Evolutionary conservation across 2,888 invertebrate species (phyloP).

Genomic region (Ceramica pisi): DNA sequence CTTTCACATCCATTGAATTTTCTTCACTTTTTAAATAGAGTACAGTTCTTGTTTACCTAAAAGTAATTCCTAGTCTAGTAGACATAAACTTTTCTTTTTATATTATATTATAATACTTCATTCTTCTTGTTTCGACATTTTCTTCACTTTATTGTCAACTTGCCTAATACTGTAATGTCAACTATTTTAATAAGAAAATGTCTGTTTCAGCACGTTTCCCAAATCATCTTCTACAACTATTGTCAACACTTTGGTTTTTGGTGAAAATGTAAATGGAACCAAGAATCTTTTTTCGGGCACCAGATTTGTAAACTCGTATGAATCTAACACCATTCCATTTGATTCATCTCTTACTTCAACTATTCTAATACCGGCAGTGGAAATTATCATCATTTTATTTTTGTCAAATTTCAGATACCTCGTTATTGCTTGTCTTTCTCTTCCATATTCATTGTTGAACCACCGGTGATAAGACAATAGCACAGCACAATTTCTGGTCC

Average conservation of each 20-base stretch:
- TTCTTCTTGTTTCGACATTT: conserved; percentile 51
- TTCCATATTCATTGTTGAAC: conserved; percentile 89
- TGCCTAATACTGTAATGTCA: conserved; percentile 67
- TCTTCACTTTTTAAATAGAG: conserved; percentile 39
- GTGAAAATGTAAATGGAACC: conserved; percentile 89
- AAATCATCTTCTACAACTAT: conserved; percentile 93
- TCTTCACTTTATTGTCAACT: conserved; percentile 84
- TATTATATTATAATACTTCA: conserved; percentile 39
- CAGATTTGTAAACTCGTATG: conserved; percentile 92
- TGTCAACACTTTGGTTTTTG: conserved; percentile 87
- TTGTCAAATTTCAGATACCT: conserved; percentile 89
- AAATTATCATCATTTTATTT: conserved; percentile 91
- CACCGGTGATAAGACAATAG: conserved; percentile 92
- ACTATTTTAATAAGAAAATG: conserved; percentile 87
- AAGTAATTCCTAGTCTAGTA: conserved; percentile 53
- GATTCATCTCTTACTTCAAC: conserved; percentile 92
- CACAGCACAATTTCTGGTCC: conserved; percentile 92
- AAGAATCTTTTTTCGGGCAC: conserved; percentile 91
- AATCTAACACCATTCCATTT: conserved; percentile 91
- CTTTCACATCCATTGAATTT: conserved; percentile 44
- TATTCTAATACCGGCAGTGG: conserved; percentile 92
- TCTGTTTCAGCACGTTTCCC: conserved; percentile 93
- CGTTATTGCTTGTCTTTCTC: conserved; percentile 89
- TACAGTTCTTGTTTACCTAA: conserved; percentile 35
- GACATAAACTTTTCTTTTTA: conserved; percentile 42